Evolutionary conservation across 1,140 invertebrate species (phyloP).

Genomic region (Cherax quadricarinatus): DNA sequence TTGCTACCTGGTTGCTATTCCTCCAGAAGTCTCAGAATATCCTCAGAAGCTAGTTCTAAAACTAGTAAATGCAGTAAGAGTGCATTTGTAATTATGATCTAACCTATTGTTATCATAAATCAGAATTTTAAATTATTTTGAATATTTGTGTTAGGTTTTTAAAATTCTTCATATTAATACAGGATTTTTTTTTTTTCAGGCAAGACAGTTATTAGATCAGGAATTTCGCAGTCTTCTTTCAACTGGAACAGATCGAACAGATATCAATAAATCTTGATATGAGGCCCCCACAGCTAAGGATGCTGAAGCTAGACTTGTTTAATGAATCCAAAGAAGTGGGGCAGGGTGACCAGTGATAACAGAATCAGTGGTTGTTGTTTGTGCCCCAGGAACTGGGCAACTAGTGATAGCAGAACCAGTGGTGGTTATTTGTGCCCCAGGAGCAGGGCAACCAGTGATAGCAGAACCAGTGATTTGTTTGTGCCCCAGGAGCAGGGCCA

Average conservation of each 20-base stretch:
- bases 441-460: too few species aligned
- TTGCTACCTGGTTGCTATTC: too few species aligned
- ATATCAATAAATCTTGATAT: conserved; percentile 65
- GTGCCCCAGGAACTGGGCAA: not conserved
- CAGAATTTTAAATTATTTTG: too few species aligned
- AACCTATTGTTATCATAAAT: too few species aligned
- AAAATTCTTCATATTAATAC: not conserved
- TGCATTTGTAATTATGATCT: too few species aligned
- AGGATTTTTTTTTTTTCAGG: conserved; percentile 20
- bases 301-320: conserved; percentile 63
- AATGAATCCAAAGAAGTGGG: conserved; percentile 35
- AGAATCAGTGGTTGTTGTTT: conserved; percentile 1
- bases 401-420: conserved; percentile 3
- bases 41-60: too few species aligned
- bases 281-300: conserved; percentile 65
- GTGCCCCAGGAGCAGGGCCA: not conserved
- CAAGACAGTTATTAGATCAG: conserved; percentile 51
- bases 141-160: not conserved
- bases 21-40: too few species aligned
- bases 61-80: too few species aligned
- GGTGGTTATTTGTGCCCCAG: not conserved
- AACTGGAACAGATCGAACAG: conserved; percentile 57
- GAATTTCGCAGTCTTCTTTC: conserved; percentile 51
- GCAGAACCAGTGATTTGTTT: too few species aligned
- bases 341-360: conserved; percentile 10